A percentile compares a stretch with the other conserved stretches of the same genome.
These are phyloP conservation scores for Oryzaephilus surinamensis DNA, from an alignment of 1,140 invertebrate genomes.

Conservation along the genomic window DNA sequence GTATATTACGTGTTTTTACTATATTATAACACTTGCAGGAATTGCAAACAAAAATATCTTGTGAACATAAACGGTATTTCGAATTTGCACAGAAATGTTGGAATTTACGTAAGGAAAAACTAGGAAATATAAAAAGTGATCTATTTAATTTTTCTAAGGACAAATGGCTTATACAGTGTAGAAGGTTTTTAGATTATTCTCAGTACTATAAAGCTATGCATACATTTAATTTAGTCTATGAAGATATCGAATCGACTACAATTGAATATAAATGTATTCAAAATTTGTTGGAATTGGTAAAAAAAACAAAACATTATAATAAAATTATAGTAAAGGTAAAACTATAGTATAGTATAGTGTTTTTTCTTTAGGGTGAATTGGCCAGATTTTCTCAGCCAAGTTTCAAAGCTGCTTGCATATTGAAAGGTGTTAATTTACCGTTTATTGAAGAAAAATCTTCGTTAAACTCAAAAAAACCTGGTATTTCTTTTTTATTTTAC, in stretches of 20 bases:
- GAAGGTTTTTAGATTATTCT: constrained; percentile 16
- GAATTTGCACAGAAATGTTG: constrained; percentile 16
- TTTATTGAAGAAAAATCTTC: constrained; percentile 2
- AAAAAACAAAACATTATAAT: constrained; percentile 5
- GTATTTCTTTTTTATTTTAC: constrained; percentile 10
- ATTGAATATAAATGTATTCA: constrained; percentile 17
- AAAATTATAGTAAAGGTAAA: constrained; percentile 6
- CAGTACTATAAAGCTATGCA: constrained; percentile 17
- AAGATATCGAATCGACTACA: constrained; percentile 17
- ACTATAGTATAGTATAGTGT: constrained; percentile 5
- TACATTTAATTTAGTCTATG: constrained; percentile 15
- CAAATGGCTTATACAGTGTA: constrained; percentile 15
- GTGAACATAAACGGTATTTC: constrained; percentile 20
- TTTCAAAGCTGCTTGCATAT: constrained; percentile 11
- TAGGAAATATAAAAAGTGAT: constrained; percentile 5
- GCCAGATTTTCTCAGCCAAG: constrained; percentile 18
- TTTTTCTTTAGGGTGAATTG: constrained; percentile 22
- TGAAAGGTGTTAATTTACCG: constrained; percentile 11
- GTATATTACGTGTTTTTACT: constrained; percentile 2
- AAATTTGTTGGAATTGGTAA: constrained; percentile 23
- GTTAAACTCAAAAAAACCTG: constrained; percentile 18
- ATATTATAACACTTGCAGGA: constrained; percentile 15
- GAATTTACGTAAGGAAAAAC: constrained; percentile 7
- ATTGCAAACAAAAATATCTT: constrained; percentile 16
- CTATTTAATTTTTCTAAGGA: constrained; percentile 9